Conservation (phyloP, 2,797 vertebrate genomes). For the Cephalopachus bancanus region DNA sequence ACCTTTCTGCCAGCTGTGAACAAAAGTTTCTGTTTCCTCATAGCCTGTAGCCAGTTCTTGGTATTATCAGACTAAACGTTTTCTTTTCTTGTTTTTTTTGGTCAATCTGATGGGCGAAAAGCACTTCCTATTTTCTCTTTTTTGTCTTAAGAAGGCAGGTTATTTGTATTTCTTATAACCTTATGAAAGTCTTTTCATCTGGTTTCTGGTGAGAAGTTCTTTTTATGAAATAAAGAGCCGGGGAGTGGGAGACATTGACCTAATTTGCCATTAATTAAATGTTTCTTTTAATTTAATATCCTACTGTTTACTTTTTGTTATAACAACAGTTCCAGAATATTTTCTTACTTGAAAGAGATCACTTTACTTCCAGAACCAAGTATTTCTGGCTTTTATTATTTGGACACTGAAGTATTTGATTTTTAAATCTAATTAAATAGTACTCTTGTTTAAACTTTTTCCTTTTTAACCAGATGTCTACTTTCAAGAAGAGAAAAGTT, state of each 20-base stretch:
- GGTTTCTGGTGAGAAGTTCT: neutral
- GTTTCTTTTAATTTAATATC: constrained; percentile 1
- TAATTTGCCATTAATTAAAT: neutral
- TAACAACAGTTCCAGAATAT: neutral
- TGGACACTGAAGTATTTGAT: neutral
- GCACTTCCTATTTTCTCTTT: neutral
- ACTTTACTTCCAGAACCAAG: constrained; percentile 36
- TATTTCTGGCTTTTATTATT: constrained; percentile 31
- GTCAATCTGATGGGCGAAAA: neutral
- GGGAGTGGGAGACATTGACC: neutral
- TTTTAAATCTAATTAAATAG: no score
- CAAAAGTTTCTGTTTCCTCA: neutral
- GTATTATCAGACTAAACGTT: neutral
- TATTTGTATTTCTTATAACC: neutral
- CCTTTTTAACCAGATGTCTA: neutral
- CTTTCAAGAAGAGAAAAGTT: constrained; percentile 31
- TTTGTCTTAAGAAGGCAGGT: neutral
- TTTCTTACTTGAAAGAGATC: constrained; percentile 50
- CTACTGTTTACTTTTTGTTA: neutral
- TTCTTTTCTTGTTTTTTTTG: neutral
- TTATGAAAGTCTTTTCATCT: neutral
- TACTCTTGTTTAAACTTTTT: neutral
- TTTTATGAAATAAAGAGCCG: constrained; percentile 44
- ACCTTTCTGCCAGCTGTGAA: neutral
- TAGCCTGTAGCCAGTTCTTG: neutral